Base-by-base conservation (phyloP, 2,888 invertebrate species). In the Drosophila tanythrix region DNA sequence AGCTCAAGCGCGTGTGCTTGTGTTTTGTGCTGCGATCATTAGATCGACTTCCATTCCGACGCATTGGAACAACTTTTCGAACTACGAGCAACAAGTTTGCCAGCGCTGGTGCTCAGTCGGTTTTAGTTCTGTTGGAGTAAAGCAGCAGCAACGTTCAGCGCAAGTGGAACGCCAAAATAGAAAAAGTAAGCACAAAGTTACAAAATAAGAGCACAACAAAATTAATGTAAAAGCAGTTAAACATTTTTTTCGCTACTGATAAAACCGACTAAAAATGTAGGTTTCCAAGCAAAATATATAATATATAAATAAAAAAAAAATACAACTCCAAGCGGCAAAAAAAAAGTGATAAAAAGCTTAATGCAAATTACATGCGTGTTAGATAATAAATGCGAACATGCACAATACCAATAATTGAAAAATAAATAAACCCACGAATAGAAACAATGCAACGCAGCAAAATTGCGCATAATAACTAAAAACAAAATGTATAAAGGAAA, bases 111-210 rank as follows among this genome's bases (percentile, higher is more conserved):
- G 82, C 88, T 83, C 84, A 86, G 81, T 86, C 89, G 89, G 85
- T 88, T 86, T 86, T 77, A 73, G 81, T 86, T 88, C 84, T 81
- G 84, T 86, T 81, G 80, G 84, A 88, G 82, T 76, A 53, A 76
- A 86, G 84, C 78, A 83, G 87, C 87, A 81, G 89, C 87, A 77
- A 77, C 87, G 80, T 87, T 84, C 84, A 56, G 38, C 56, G 77
- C 76, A 74, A 74, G 71, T 71, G 83, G 66, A 84, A 80, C 83
- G 89, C 62, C 76, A 71, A 81, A 66, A 86, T 74, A 85, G 62
- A 77, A 79, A 89, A 89, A 77, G 83, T 89, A 86, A 86, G 87
- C 83, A 60, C 76, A 70, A 75, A 68, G 52, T 56, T 51, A 69
- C 70, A 70, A 65, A 57, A 68, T 68, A 63, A 33, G 64, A 27